A percentile compares a stretch with the other conserved stretches of the same genome.
These are phyloP conservation scores for Hoplias malabaricus DNA, from an alignment of 2,113 vertebrate species.

Conservation along the genomic window DNA sequence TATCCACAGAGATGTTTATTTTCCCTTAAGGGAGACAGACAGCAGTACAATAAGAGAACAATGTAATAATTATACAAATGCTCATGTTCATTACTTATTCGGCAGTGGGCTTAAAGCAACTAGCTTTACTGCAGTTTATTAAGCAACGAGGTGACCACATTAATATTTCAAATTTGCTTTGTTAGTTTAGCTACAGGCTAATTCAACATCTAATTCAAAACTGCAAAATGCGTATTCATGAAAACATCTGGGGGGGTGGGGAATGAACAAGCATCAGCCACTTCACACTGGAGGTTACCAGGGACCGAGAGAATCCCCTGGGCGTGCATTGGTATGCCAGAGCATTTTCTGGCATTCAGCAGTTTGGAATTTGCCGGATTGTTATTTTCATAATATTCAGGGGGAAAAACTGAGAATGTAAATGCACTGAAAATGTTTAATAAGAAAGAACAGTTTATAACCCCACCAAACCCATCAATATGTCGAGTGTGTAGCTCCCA, in stretches of 20 bases:
- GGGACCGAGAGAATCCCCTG: not conserved
- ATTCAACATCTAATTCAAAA: conserved; percentile 12
- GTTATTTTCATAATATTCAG: conserved; percentile 3
- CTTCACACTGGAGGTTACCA: not conserved
- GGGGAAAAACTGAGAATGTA: not conserved
- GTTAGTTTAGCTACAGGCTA: conserved; percentile 14
- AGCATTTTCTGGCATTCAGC: conserved; percentile 16
- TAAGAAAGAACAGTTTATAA: conserved; percentile 18
- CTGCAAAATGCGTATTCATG: conserved; percentile 25
- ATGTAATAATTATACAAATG: not conserved
- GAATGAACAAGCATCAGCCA: not conserved
- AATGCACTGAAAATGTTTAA: not conserved
- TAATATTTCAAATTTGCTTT: conserved; percentile 21
- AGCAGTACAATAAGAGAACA: not conserved
- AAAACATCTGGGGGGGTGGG: conserved; percentile 26
- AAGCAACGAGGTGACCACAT: conserved; percentile 21
- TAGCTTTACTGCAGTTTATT: not conserved
- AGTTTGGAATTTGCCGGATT: conserved; percentile 14
- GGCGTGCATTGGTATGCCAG: not conserved
- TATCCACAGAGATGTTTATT: no score
- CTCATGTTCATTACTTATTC: not conserved
- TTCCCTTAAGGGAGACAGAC: not conserved
- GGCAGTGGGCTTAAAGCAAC: not conserved
- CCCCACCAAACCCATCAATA: not conserved
- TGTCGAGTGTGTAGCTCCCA: not conserved